These are phyloP conservation scores for Gymnocheta viridis DNA, from an alignment of 2,888 invertebrate genomes.

Conservation along the genomic window DNA sequence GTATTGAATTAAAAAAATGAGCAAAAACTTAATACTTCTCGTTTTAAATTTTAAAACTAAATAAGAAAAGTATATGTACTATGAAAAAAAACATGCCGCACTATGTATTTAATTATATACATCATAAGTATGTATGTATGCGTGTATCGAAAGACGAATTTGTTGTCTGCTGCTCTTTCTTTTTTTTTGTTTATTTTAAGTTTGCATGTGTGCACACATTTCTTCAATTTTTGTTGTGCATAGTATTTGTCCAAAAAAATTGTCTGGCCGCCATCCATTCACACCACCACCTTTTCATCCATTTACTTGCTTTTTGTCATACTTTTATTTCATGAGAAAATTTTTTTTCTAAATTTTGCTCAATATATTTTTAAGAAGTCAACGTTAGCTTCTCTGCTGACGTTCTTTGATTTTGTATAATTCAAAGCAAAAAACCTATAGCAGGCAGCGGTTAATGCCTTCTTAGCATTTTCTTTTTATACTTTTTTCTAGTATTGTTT, in stretches of 20 bases:
- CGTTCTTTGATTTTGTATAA: slow-evolving; percentile 37
- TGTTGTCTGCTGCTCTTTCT: slow-evolving; percentile 47
- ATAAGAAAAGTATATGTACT: slow-evolving; percentile 37
- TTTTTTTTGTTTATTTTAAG: slow-evolving; percentile 14
- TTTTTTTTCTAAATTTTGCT: slow-evolving; percentile 19
- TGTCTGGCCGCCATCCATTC: slow-evolving; percentile 56
- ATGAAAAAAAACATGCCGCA: slow-evolving; percentile 39
- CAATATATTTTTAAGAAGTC: background rate
- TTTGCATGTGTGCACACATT: background rate
- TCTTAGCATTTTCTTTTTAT: slow-evolving; percentile 65
- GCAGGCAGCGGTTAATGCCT: slow-evolving; percentile 68
- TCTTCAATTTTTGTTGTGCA: background rate
- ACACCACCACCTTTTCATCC: slow-evolving; percentile 35
- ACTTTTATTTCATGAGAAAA: slow-evolving; percentile 1
- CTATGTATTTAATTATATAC: background rate
- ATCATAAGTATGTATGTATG: background rate
- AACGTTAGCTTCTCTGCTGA: slow-evolving; percentile 34
- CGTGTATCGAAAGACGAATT: background rate
- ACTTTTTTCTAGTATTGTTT: slow-evolving; percentile 24
- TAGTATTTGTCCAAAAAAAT: slow-evolving; percentile 30
- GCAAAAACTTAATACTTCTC: background rate
- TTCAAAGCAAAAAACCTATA: slow-evolving; percentile 18
- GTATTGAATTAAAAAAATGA: background rate
- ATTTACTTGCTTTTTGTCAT: slow-evolving; percentile 15
- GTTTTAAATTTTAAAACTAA: slow-evolving; percentile 7